Evolutionary conservation across 2,888 invertebrate species (phyloP), one percentile per base, ranked within the genome.

Genomic region (Drosophila lacicola): DNA sequence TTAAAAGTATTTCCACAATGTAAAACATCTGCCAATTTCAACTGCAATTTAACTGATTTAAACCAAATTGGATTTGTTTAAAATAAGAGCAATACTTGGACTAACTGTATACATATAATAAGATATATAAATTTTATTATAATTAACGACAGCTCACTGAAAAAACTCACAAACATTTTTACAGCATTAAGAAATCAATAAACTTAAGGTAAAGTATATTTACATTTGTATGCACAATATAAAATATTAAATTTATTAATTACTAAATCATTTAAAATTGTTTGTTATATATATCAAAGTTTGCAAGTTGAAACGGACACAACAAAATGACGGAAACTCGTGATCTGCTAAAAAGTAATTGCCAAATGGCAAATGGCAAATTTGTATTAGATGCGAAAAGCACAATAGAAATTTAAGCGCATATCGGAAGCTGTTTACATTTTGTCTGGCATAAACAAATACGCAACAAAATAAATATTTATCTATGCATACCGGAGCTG

Each of bases 381-480:
- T 29, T 29, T 29, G 29, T 29, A 29, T 29, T 37, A 53, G 14
- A 46, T 36, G 6, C 47, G 34, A 10, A 44, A 64, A 44, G 25
- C 13, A 2, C 37, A 14, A 51, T 21, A 14, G 46, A 58, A 49
- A 74, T 56, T 70, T 61, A 58, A 58, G 45, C 45, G 39, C 51
- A 56, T 34, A 54, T 54, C 47, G 42, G 17, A 58, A 56, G 46
- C 36, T 41, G 57, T 63, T 69, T 64, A 61, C 37, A 74, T 76
- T 69, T 55, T 37, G 9, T 67, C 67, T 80, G 75, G 57, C 86
- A 80, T 77, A 80, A 50, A 39, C 64, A 82, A 82, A 87, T 63
- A 61, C n/a, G 44, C 9, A 49, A 55, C n/a, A 63, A 34, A 51
- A 44, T 60, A 70, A 74, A 71, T 77, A 70, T 81, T 76, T 76